Percentiles rank a stretch among this genome's conserved stretches.
Conservation (phyloP, 2,113 vertebrate species). For the Phalacrocorax carbo region DNA sequence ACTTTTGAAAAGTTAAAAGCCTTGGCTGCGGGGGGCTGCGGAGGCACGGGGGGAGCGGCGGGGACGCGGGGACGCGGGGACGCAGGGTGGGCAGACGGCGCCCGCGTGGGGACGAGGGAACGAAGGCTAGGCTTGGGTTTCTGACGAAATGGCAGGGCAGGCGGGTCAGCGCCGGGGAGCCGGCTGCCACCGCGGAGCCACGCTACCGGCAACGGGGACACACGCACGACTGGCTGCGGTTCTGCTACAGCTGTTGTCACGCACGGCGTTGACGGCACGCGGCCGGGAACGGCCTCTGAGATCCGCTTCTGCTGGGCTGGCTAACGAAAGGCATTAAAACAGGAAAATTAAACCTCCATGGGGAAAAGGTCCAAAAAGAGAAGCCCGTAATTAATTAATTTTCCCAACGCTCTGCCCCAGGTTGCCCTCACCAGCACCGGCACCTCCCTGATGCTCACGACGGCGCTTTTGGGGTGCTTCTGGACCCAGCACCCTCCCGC, state of each 20-base stretch:
- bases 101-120: background rate
- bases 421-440: background rate
- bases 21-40: background rate
- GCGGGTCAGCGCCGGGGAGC: background rate
- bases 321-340: background rate
- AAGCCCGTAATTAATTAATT: background rate
- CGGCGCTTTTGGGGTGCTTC: background rate
- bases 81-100: background rate
- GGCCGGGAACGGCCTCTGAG: background rate
- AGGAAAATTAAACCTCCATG: background rate
- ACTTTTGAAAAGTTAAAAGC: background rate
- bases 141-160: no score
- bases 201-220: background rate
- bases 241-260: background rate
- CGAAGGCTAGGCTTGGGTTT: background rate
- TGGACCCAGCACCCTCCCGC: background rate
- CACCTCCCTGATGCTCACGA: accelerated
- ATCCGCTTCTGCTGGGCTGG: background rate
- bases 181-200: background rate
- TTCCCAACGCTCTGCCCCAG: background rate
- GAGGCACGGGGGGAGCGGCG: background rate
- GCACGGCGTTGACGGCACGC: accelerated
- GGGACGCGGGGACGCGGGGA: background rate
- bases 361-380: accelerated
- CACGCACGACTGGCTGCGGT: no score